A percentile compares a stretch with the other conserved stretches of the same genome.
Evolutionary conservation across 2,888 invertebrate genomes (phyloP).

Genomic region (Ceriagrion tenellum): DNA sequence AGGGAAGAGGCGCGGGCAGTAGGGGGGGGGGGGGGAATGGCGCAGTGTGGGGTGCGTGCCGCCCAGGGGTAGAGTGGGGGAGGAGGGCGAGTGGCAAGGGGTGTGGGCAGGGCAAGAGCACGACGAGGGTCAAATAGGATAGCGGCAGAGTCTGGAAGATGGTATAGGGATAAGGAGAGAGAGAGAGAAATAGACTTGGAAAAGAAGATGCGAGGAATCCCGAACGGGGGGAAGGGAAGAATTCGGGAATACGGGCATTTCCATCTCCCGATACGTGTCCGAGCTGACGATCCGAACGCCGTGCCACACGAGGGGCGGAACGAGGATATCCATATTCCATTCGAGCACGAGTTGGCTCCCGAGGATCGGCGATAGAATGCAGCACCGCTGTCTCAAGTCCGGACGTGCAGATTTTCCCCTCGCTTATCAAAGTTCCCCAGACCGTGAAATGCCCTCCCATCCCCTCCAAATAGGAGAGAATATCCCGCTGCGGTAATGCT

Average conservation of each 20-base stretch:
- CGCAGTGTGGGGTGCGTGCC: not conserved
- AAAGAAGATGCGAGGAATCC: not conserved
- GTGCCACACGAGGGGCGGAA: not conserved
- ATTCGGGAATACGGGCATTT: not conserved
- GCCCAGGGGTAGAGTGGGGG: conserved; percentile 43
- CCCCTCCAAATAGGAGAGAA: too few relatives aligned
- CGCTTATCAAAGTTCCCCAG: not conserved
- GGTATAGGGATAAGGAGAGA: conserved; percentile 55
- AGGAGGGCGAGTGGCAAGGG: conserved; percentile 67
- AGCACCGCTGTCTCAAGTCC: not conserved
- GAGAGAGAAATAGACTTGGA: not conserved
- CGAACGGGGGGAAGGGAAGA: not conserved
- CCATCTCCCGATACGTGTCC: not conserved
- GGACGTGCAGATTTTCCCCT: not conserved
- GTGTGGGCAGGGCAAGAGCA: conserved; percentile 41
- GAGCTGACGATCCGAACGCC: not conserved
- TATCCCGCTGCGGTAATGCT: too few relatives aligned
- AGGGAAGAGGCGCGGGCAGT: conserved; percentile 71
- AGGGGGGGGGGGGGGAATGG: conserved; percentile 56
- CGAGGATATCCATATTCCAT: not conserved
- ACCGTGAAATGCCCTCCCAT: not conserved
- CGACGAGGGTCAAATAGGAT: conserved; percentile 16
- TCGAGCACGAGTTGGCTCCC: not conserved
- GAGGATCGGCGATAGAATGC: not conserved
- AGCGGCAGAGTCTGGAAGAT: conserved; percentile 9